Percentiles rank a stretch among this genome's conserved stretches.
phyloP scores from a whole-genome alignment of 1,140 invertebrate species.

The Zaprionus gabonicus region DNA sequence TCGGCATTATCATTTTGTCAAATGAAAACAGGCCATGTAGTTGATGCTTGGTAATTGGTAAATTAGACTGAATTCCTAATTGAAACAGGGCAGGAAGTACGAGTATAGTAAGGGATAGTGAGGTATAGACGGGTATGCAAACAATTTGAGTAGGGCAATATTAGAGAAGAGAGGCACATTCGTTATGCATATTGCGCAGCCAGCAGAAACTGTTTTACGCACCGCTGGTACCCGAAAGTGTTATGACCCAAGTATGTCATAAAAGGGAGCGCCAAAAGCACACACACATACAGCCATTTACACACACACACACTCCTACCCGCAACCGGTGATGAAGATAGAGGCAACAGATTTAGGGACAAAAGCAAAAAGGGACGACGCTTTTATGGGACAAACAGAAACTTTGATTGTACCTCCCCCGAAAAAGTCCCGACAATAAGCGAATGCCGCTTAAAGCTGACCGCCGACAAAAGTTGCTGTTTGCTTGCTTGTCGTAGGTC shows the following conservation, averaged over 20 bases:
- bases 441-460: slow-evolving; percentile 13
- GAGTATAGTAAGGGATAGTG: not conserved
- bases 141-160: not conserved
- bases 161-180: slow-evolving; percentile 11
- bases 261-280: slow-evolving; percentile 39
- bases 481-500: slow-evolving; percentile 21
- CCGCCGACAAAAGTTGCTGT: slow-evolving; percentile 23
- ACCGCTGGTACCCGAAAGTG: slow-evolving; percentile 40
- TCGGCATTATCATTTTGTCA: not conserved
- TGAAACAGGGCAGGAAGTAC: not conserved
- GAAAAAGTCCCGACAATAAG: slow-evolving; percentile 1
- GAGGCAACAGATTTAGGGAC: slow-evolving; percentile 53
- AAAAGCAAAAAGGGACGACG: slow-evolving; percentile 39
- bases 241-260: slow-evolving; percentile 56
- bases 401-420: slow-evolving; percentile 24
- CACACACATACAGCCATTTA: not conserved
- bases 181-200: slow-evolving; percentile 39
- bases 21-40: not conserved
- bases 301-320: slow-evolving; percentile 21
- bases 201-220: slow-evolving; percentile 28
- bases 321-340: slow-evolving; percentile 52
- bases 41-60: not conserved
- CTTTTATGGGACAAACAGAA: slow-evolving; percentile 43
- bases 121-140: not conserved
- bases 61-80: not conserved